Evolutionary conservation across 2,888 invertebrate genomes (phyloP).

Genomic region (Caenorhabditis imperialis): DNA sequence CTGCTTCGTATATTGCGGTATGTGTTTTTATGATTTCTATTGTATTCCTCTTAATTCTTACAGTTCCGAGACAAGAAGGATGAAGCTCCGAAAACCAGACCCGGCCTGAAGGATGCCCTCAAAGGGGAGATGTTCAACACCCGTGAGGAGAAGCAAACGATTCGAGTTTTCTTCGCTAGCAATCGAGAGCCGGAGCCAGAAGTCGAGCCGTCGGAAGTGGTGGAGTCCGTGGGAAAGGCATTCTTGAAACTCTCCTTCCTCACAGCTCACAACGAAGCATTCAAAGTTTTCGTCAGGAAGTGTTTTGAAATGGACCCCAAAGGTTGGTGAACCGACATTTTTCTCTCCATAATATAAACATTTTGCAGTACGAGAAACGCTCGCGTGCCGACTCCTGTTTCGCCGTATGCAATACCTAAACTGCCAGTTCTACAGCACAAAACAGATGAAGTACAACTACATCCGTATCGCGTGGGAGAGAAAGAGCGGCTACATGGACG

Average conservation of each 20-base stretch:
- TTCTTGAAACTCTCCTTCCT: constrained; percentile 10
- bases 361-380: constrained; percentile 23
- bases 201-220: background rate
- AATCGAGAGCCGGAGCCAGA: background rate
- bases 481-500: constrained; percentile 24
- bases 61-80: constrained; percentile 11
- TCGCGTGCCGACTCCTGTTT: constrained; percentile 8
- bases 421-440: background rate
- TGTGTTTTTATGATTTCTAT: background rate
- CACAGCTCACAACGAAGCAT: constrained; percentile 15
- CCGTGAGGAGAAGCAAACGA: constrained; percentile 3
- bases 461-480: constrained; percentile 25
- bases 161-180: background rate
- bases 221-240: constrained; percentile 4
- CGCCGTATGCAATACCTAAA: constrained; percentile 13
- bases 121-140: background rate
- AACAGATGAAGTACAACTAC: constrained; percentile 16
- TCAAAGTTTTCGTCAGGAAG: constrained; percentile 19
- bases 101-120: background rate
- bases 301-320: constrained; percentile 4
- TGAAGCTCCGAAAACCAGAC: background rate
- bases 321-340: background rate
- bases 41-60: background rate
- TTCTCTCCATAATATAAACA: background rate
- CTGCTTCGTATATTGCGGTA: constrained; percentile 10